A percentile compares a stretch with the other conserved stretches of the same genome.
These are phyloP conservation scores for Ganaspis sp. DNA, from an alignment of 1,140 invertebrate genomes.

Conservation along the genomic window DNA sequence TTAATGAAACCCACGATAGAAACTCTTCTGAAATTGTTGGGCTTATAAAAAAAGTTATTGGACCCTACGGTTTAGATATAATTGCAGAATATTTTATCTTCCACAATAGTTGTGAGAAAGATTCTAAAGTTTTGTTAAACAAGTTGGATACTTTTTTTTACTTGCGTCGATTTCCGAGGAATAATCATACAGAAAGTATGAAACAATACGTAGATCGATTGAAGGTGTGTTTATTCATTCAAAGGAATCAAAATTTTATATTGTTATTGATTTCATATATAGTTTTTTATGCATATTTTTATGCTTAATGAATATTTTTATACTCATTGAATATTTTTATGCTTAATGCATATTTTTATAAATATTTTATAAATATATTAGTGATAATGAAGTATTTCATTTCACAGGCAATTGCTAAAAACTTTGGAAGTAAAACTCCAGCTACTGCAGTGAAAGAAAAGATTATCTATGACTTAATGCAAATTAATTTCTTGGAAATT, in stretches of 20 bases:
- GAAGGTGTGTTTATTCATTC: background rate
- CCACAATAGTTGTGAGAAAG: background rate
- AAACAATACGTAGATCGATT: slow-evolving; percentile 1
- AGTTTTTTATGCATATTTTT: too few relatives aligned
- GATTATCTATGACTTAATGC: background rate
- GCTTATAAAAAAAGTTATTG: background rate
- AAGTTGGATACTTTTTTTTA: background rate
- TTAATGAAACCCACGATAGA: background rate
- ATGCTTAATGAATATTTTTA: too few relatives aligned
- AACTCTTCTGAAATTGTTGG: background rate
- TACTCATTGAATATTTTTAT: too few relatives aligned
- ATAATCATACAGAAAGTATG: background rate
- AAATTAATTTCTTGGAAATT: slow-evolving; percentile 10
- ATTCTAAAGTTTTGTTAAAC: background rate
- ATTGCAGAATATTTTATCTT: slow-evolving; percentile 19
- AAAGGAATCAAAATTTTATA: background rate
- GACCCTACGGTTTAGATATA: slow-evolving; percentile 1
- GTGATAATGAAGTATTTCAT: background rate
- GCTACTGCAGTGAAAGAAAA: slow-evolving; percentile 5
- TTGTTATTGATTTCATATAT: too few relatives aligned
- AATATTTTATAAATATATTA: background rate
- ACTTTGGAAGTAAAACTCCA: background rate
- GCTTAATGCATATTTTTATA: background rate
- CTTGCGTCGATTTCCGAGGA: background rate
- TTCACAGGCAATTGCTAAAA: background rate